Conservation (phyloP, 2,888 invertebrate species). For the Cataglyphis cursor region DNA sequence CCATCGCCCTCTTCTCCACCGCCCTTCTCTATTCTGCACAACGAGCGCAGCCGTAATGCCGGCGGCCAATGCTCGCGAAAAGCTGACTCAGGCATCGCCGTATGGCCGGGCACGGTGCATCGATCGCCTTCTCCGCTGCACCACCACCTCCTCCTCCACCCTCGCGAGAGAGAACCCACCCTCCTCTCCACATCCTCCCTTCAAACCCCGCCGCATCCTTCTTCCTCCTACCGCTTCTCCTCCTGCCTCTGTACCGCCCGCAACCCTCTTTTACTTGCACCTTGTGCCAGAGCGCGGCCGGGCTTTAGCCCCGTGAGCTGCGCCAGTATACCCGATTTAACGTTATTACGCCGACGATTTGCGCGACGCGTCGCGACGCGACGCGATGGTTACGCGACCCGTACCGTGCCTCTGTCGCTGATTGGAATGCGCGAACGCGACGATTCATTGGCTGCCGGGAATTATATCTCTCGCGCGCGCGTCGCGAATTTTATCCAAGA, state of each 20-base stretch:
- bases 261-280: slow-evolving; percentile 57
- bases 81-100: slow-evolving; percentile 78
- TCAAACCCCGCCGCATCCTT: slow-evolving; percentile 27
- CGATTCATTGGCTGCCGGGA: slow-evolving; percentile 38
- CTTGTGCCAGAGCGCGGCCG: slow-evolving; percentile 57
- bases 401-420: slow-evolving; percentile 28
- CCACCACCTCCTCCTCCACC: slow-evolving; percentile 52
- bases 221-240: slow-evolving; percentile 45
- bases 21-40: slow-evolving; percentile 59
- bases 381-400: slow-evolving; percentile 38
- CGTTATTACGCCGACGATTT: slow-evolving; percentile 57
- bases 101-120: slow-evolving; percentile 78
- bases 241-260: slow-evolving; percentile 38
- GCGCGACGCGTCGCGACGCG: slow-evolving; percentile 35
- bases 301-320: slow-evolving; percentile 53
- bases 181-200: slow-evolving; percentile 15
- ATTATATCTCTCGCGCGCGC: slow-evolving; percentile 28
- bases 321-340: slow-evolving; percentile 69
- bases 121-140: slow-evolving; percentile 77
- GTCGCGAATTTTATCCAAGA: slow-evolving; percentile 23
- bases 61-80: slow-evolving; percentile 78
- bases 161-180: slow-evolving; percentile 52
- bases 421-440: slow-evolving; percentile 54
- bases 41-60: slow-evolving; percentile 78
- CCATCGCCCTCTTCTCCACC: slow-evolving; percentile 43